These are phyloP conservation scores for Scaptomyza graminum DNA, from an alignment of 1,140 invertebrate genomes.

Conservation along the genomic window DNA sequence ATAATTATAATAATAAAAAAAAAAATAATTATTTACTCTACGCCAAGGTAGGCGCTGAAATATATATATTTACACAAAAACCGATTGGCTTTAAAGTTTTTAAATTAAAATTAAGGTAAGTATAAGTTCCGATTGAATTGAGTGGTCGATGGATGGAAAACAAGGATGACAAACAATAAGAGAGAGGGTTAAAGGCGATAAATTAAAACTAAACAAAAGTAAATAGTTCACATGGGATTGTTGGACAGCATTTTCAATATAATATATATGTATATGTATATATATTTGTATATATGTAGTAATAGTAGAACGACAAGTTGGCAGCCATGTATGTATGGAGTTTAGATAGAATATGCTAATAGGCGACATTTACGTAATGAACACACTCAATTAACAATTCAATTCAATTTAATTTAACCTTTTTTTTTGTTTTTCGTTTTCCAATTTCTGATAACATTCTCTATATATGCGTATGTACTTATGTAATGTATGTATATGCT, in stretches of 20 bases:
- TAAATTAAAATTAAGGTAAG: conserved; percentile 32
- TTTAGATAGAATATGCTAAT: conserved; percentile 26
- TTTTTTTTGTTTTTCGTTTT: conserved; percentile 1
- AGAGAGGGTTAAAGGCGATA: background rate
- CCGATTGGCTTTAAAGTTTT: conserved; percentile 29
- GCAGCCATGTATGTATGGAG: conserved; percentile 6
- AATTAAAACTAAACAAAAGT: background rate
- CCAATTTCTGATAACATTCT: conserved; percentile 17
- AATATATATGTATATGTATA: conserved; percentile 15
- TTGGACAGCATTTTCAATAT: background rate
- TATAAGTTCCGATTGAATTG: conserved; percentile 1
- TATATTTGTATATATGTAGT: conserved; percentile 15
- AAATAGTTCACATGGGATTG: background rate
- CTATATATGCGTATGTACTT: conserved; percentile 19
- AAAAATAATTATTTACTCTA: background rate
- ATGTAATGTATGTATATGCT: conserved; percentile 6
- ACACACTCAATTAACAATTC: conserved; percentile 62
- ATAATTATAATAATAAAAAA: conserved; percentile 39
- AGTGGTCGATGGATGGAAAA: background rate
- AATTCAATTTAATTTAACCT: conserved; percentile 5
- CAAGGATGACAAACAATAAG: background rate
- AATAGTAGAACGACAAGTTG: background rate
- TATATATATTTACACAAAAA: conserved; percentile 61
- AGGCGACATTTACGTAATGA: conserved; percentile 56
- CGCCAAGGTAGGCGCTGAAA: conserved; percentile 16